Percentiles rank a stretch among this genome's conserved stretches.
phyloP scores from a whole-genome alignment of 2,888 invertebrate genomes.

The Harpalus rufipes region DNA sequence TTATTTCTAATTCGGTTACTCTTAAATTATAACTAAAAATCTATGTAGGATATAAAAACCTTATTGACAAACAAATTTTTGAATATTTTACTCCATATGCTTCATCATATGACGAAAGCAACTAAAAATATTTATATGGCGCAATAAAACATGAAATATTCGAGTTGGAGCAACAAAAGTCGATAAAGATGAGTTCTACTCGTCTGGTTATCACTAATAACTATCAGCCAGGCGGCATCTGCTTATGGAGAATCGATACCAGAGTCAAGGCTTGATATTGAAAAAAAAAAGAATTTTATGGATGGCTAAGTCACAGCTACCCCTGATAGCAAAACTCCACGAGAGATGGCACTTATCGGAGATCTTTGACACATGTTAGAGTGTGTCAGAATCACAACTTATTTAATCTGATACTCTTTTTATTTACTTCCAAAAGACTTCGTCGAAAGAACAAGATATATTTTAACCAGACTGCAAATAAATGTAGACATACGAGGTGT shows the following conservation, averaged over 20 bases:
- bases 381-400: not conserved
- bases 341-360: not conserved
- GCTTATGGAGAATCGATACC: conserved; percentile 53
- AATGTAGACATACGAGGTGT: too few species aligned
- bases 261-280: conserved; percentile 44
- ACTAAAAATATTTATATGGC: conserved; percentile 31
- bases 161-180: conserved; percentile 46
- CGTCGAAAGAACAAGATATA: too few species aligned
- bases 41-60: not conserved
- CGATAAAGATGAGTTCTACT: conserved; percentile 34
- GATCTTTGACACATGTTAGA: conserved; percentile 47
- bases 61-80: conserved; percentile 1
- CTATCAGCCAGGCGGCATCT: conserved; percentile 43
- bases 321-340: conserved; percentile 16
- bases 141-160: conserved; percentile 47
- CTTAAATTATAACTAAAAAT: too few species aligned
- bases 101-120: conserved; percentile 17
- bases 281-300: conserved; percentile 50
- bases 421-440: too few species aligned
- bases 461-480: too few species aligned
- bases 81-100: conserved; percentile 5
- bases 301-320: not conserved
- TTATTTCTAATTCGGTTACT: too few species aligned
- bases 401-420: too few species aligned
- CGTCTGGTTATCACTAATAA: conserved; percentile 46